These are phyloP conservation scores for Eupithecia abbreviata DNA, from an alignment of 2,888 invertebrate genomes.

Conservation along the genomic window DNA sequence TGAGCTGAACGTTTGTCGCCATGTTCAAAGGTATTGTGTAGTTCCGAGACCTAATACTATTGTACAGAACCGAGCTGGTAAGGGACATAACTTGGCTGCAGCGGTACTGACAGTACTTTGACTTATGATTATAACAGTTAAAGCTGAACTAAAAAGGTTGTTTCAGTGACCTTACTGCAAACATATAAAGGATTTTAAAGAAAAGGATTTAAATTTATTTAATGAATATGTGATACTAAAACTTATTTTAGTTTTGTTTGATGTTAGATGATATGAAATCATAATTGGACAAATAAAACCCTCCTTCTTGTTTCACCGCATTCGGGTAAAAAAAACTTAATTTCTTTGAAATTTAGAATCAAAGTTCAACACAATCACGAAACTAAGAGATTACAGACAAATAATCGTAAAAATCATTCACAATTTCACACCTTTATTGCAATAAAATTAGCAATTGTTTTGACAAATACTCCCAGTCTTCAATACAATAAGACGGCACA, in stretches of 20 bases:
- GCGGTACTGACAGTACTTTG: neutral
- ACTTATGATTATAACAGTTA: neutral
- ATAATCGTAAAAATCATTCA: neutral
- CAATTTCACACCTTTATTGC: neutral
- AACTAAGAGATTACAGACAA: neutral
- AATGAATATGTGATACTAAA: too few relatives aligned
- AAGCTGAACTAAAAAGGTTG: neutral
- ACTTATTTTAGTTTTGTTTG: too few relatives aligned
- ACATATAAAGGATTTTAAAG: neutral
- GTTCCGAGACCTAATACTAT: neutral
- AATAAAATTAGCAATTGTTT: slow-evolving; percentile 19
- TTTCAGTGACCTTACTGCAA: neutral
- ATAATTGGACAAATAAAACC: neutral
- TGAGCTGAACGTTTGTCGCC: slow-evolving; percentile 10
- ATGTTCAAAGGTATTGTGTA: neutral
- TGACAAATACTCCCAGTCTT: slow-evolving; percentile 15
- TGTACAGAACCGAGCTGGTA: neutral
- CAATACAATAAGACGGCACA: slow-evolving; percentile 8
- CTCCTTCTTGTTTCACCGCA: too few relatives aligned
- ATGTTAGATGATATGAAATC: neutral
- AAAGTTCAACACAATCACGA: neutral
- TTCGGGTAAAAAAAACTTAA: neutral
- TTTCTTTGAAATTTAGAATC: neutral
- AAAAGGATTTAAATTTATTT: neutral
- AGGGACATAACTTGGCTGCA: neutral